phyloP scores from a whole-genome alignment of 2,888 invertebrate genomes.

The Flexamia atlantica region DNA sequence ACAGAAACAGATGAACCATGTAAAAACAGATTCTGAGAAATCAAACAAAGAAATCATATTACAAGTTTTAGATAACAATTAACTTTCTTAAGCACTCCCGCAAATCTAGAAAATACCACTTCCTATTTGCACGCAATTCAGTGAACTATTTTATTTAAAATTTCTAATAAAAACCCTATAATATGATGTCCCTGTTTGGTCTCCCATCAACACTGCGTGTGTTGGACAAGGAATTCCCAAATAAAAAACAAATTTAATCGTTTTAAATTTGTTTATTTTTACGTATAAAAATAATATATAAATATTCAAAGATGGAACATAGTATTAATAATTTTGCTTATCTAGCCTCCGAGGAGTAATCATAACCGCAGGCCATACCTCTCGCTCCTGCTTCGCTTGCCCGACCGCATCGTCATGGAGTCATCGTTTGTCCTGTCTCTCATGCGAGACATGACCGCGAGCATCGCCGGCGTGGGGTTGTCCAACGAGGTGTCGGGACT shows the following conservation, averaged over 20 bases:
- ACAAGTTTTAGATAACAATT: not conserved
- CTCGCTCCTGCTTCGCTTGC: slow-evolving; percentile 63
- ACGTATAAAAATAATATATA: slow-evolving; percentile 16
- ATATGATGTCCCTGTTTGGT: slow-evolving; percentile 49
- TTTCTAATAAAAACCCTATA: too few species aligned
- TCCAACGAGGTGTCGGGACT: slow-evolving; percentile 58
- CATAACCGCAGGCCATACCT: slow-evolving; percentile 62
- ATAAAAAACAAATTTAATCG: slow-evolving; percentile 25
- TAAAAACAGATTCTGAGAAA: slow-evolving; percentile 26
- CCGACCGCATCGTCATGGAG: not conserved
- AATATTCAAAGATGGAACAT: not conserved
- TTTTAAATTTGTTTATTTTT: slow-evolving; percentile 47
- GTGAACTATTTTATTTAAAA: too few species aligned
- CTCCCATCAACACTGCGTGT: slow-evolving; percentile 28
- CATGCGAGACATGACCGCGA: slow-evolving; percentile 65
- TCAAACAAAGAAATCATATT: slow-evolving; percentile 48
- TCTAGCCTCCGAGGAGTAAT: not conserved
- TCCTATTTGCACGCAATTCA: too few species aligned
- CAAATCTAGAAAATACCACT: too few species aligned
- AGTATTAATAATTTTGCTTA: slow-evolving; percentile 29
- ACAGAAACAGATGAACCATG: not conserved
- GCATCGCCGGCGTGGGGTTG: slow-evolving; percentile 69
- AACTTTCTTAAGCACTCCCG: not conserved
- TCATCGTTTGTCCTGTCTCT: slow-evolving; percentile 56
- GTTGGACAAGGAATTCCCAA: slow-evolving; percentile 19